Base-by-base conservation (phyloP, 2,888 invertebrate genomes). In the Scaptomyza reducta region DNA sequence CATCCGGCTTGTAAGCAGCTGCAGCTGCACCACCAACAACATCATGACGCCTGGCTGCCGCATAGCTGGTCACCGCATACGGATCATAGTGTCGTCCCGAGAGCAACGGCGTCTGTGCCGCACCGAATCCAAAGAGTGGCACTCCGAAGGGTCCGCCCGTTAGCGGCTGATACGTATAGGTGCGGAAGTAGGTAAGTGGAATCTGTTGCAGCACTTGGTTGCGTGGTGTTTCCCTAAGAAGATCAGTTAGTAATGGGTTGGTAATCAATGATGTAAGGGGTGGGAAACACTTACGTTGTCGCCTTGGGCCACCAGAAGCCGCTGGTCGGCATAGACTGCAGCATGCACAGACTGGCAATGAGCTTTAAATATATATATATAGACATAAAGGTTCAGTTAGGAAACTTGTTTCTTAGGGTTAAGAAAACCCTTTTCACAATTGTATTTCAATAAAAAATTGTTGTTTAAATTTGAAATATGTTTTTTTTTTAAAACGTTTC, bases 111-210 rank as follows among this genome's bases (percentile, higher is more conserved):
- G 86, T 72, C 44, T 89, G 81, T 2, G 86, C 77, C 0, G 79
- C 75, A 1, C 90, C 89, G 40, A 80, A 84, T 2, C 89, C 89
- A 11, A 89, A 73, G 47, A 88, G 82, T 3, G 90, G 90, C 53
- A 90, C 77, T 3, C 87, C 75, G 13, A 89, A 85, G 5, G 89
- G 76, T 29, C 79, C 77, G 16, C 84, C 87, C 3, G 85, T 67
- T 31, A 91, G 55, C 2, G 91, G 91, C 45, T 91, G 91, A 47
- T 91, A 91, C 6, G 91, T 91, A 72, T 91, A 91, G 0, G 91
- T 91, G 16, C 91, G 91, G 59, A 91, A 91, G 56, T 91, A 91
- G 38, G 91, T 91, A 31, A 91, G 79, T 3, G 91, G 91, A 0
- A 91, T 90, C 70, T 91, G 90, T 33, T 90, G 91, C 44, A 91